Conservation (phyloP, 2,797 vertebrate genomes). For the Cuniculus paca region DNA sequence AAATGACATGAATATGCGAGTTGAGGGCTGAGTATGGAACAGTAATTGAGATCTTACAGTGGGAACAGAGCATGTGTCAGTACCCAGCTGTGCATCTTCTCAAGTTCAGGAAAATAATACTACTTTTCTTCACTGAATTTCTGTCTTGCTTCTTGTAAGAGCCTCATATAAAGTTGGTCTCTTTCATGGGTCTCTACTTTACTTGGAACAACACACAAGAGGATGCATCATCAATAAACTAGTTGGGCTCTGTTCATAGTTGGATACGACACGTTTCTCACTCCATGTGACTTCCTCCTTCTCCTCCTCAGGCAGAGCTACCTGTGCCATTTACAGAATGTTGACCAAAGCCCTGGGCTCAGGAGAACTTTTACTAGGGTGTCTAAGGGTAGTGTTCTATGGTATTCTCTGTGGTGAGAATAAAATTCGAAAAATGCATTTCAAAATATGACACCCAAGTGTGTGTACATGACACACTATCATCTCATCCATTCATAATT, state of each 20-base stretch:
- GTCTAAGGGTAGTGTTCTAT: background rate
- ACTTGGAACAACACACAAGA: slow-evolving; percentile 44
- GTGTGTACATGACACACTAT: background rate
- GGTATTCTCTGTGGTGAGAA: background rate
- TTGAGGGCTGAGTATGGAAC: slow-evolving; percentile 13
- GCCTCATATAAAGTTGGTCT: slow-evolving; percentile 26
- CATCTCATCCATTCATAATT: background rate
- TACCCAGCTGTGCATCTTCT: slow-evolving; percentile 67
- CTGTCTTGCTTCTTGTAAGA: slow-evolving; percentile 71
- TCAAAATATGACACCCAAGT: background rate
- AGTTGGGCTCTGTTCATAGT: slow-evolving; percentile 16
- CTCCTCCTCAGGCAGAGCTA: slow-evolving; percentile 28
- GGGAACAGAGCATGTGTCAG: slow-evolving; percentile 62
- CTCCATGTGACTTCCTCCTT: background rate
- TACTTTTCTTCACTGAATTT: slow-evolving; percentile 59
- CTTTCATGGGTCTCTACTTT: slow-evolving; percentile 61
- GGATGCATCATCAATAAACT: slow-evolving; percentile 19
- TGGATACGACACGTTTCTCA: background rate
- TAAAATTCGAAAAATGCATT: slow-evolving; percentile 19
- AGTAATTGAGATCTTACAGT: slow-evolving; percentile 75
- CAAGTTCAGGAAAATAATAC: slow-evolving; percentile 62
- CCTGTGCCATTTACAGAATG: background rate
- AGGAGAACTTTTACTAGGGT: background rate
- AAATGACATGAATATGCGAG: background rate
- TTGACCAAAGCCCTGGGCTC: slow-evolving; percentile 2